Evolutionary conservation across 2,888 invertebrate genomes (phyloP), one percentile per base, ranked within the genome.

Genomic region (Lepidonotus clava): DNA sequence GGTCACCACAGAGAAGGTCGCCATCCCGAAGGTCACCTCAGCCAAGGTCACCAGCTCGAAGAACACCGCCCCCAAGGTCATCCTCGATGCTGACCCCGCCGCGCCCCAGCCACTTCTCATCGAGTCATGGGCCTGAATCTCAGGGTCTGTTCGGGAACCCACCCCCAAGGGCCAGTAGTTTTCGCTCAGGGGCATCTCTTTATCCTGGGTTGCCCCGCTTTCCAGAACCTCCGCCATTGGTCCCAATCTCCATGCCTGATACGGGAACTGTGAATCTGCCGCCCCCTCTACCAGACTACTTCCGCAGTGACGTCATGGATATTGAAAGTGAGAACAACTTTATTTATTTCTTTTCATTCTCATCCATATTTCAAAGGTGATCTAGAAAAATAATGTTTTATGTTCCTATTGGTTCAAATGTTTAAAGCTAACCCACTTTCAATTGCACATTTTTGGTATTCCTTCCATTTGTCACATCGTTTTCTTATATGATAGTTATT

Each of bases 251-350:
- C 14, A 34, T 71, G 71, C 38, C 71, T 1, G 71, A 71, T 21
- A 34, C 34, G 14, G 18, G 36, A 18, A 11, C 71, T 4, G 71
- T 38, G 36, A 71, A 21, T 38, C 71, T 71, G 36, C 71, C 71
- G 32, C 71, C 71, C 0, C 36, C 71, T 0, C 5, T 34, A 14
- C 38, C 71, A 21, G 71, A 71, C 38, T 71, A 71, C 38, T 71
- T 71, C 71, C 71, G 71, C 8, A 71, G 24, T 38, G 71, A 71
- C 6, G 71, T 38, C 36, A 71, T 71, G 71, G 71, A 71, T n/a
- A 38, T 71, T 11, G 71, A 38, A 34, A 71, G 71, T 71, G n/a
- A 71, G 71, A n/a, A n/a, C n/a, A n/a, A n/a, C n/a, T n/a, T n/a
- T n/a, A n/a, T n/a, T n/a, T n/a, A n/a, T n/a, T n/a, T n/a, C n/a